Conservation (phyloP, 2,888 invertebrate species). For the Plutella xylostella region DNA sequence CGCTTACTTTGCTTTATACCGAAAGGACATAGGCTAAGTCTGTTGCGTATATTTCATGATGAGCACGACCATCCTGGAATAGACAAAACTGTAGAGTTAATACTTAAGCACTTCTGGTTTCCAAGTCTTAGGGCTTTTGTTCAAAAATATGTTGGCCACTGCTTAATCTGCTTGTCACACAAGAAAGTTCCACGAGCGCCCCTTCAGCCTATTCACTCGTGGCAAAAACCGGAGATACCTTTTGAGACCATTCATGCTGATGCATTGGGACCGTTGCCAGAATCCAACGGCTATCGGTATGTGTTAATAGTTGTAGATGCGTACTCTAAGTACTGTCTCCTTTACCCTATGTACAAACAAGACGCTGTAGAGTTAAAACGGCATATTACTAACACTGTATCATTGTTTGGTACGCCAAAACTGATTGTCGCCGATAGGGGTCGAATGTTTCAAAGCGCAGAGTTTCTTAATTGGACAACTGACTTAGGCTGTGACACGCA, state of each 20-base stretch:
- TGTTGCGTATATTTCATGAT: constrained; percentile 7
- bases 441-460: constrained; percentile 19
- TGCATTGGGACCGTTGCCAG: neutral
- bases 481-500: constrained; percentile 16
- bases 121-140: constrained; percentile 8
- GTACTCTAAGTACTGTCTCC: constrained; percentile 20
- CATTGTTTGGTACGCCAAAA: constrained; percentile 19
- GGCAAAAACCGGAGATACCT: neutral
- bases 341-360: constrained; percentile 19
- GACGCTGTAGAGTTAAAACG: constrained; percentile 19
- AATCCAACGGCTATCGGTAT: neutral
- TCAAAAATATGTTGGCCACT: constrained; percentile 4
- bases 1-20: constrained; percentile 7
- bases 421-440: constrained; percentile 20
- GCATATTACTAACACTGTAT: constrained; percentile 10
- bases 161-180: constrained; percentile 11
- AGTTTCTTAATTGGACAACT: constrained; percentile 12
- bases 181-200: constrained; percentile 12
- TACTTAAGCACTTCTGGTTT: constrained; percentile 18
- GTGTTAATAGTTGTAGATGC: constrained; percentile 18
- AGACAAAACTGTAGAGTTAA: constrained; percentile 14
- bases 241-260: neutral
- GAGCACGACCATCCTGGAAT: constrained; percentile 4
- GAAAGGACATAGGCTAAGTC: constrained; percentile 8
- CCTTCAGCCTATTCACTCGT: neutral